A percentile compares a stretch with the other conserved stretches of the same genome.
Evolutionary conservation across 2,888 invertebrate genomes (phyloP).

Genomic region (Melanargia galathea): DNA sequence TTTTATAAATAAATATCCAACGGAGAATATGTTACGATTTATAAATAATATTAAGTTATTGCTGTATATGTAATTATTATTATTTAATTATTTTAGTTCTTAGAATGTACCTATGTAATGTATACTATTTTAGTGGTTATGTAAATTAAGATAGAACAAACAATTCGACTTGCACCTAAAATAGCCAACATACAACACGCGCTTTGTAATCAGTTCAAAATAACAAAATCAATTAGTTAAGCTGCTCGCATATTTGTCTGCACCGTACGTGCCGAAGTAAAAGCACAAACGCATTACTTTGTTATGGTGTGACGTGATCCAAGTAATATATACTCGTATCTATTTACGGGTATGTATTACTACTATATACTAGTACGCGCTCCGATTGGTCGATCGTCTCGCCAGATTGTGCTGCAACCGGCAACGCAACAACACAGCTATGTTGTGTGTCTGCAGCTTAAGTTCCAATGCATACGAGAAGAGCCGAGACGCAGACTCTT

Average conservation of each 20-base stretch:
- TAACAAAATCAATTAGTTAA: not conserved
- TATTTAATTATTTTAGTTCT: conserved; percentile 44
- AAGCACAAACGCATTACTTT: not conserved
- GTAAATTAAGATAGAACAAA: conserved; percentile 35
- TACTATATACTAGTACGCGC: too few relatives aligned
- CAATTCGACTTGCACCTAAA: conserved; percentile 27
- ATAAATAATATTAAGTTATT: conserved; percentile 46
- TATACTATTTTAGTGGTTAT: conserved; percentile 32
- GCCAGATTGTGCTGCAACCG: too few relatives aligned
- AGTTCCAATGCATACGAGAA: too few relatives aligned
- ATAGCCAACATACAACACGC: conserved; percentile 31
- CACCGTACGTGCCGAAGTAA: not conserved
- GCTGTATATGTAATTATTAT: conserved; percentile 63
- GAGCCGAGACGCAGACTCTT: too few relatives aligned
- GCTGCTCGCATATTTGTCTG: not conserved
- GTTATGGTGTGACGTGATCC: not conserved
- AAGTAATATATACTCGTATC: too few relatives aligned
- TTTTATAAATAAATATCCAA: conserved; percentile 19
- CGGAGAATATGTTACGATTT: conserved; percentile 25
- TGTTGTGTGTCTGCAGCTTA: too few relatives aligned
- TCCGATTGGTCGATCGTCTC: too few relatives aligned
- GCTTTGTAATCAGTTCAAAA: conserved; percentile 26
- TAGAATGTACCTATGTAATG: conserved; percentile 29
- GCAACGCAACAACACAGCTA: too few relatives aligned
- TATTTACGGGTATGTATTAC: too few relatives aligned